phyloP scores from a whole-genome alignment of 2,797 vertebrate species.

The Dromococcyx pavoninus region DNA sequence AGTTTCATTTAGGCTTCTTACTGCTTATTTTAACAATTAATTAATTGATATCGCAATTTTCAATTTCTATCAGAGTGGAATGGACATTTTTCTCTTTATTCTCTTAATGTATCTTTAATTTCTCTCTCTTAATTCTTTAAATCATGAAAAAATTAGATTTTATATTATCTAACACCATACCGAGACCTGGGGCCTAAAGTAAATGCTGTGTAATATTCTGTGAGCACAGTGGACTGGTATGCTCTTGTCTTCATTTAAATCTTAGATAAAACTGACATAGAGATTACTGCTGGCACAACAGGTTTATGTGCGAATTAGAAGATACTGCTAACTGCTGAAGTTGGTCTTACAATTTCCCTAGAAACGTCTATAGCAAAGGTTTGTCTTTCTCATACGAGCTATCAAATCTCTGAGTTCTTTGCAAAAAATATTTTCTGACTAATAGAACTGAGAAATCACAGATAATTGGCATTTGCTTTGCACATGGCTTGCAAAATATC shows the following conservation, averaged over 20 bases:
- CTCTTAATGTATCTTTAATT: background rate
- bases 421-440: background rate
- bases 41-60: background rate
- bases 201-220: background rate
- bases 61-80: background rate
- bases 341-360: background rate
- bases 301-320: background rate
- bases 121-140: background rate
- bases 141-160: background rate
- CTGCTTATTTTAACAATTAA: background rate
- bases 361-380: background rate
- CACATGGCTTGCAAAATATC: fast-evolving
- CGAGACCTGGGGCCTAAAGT: background rate
- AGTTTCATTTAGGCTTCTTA: background rate
- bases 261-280: background rate
- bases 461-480: background rate
- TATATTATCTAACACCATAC: background rate
- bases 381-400: background rate
- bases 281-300: background rate
- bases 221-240: background rate
- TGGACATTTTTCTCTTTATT: background rate
- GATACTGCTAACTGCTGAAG: background rate
- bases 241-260: background rate
- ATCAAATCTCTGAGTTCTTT: background rate
- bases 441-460: background rate